phyloP scores from a whole-genome alignment of 2,113 vertebrate genomes.

The Rallus limicola region DNA sequence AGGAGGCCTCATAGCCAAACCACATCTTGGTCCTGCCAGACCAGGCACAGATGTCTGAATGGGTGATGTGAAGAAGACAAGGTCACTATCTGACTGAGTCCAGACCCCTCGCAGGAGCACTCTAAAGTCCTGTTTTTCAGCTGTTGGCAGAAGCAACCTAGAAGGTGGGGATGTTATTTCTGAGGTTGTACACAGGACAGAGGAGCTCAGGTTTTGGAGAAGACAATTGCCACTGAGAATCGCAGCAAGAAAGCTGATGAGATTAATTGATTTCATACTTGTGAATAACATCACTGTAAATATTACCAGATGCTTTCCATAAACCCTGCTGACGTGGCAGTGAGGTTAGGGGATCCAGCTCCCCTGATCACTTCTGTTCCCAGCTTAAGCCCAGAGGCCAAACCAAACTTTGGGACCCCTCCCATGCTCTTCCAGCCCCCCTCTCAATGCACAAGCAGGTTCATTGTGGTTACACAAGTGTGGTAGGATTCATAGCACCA shows the following conservation, averaged over 20 bases:
- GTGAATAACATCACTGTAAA: slow-evolving; percentile 2
- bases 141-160: background rate
- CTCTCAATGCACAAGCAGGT: background rate
- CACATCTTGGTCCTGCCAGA: background rate
- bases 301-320: background rate
- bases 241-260: background rate
- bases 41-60: background rate
- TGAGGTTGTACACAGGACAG: background rate
- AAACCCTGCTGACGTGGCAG: slow-evolving; percentile 1
- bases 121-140: background rate
- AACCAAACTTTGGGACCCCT: background rate
- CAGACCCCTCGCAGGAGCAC: background rate
- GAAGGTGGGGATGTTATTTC: background rate
- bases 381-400: background rate
- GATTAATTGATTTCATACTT: background rate
- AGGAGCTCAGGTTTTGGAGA: background rate
- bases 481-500: slow-evolving; percentile 34
- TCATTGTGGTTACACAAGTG: background rate
- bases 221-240: background rate
- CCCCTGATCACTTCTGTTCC: background rate
- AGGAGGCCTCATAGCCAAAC: background rate
- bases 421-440: background rate
- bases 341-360: background rate
- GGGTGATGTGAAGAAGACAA: background rate
- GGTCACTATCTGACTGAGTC: background rate